Percentiles rank a stretch among this genome's conserved stretches.
Conservation (phyloP, 2,113 vertebrate genomes). For the Puffinus mauretanicus region DNA sequence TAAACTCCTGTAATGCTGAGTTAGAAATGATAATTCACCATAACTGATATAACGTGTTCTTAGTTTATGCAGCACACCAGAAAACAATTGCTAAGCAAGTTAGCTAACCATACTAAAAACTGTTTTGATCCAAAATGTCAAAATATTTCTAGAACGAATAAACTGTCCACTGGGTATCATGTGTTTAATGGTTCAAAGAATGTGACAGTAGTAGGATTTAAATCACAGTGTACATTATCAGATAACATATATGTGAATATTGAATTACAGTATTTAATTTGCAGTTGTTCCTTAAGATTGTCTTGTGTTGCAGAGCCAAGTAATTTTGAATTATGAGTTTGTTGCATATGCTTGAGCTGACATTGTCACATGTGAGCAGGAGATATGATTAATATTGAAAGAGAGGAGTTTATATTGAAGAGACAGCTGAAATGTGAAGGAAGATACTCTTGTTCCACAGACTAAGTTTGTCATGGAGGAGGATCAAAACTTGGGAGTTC, state of each 20-base stretch:
- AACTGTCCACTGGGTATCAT: background rate
- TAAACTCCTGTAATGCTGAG: background rate
- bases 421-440: background rate
- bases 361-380: background rate
- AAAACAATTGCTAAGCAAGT: conserved; percentile 10
- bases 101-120: background rate
- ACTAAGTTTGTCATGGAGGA: background rate
- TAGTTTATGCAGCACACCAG: background rate
- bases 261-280: background rate
- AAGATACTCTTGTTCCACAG: background rate
- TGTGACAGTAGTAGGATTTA: conserved; percentile 22
- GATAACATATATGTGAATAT: background rate
- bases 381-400: background rate
- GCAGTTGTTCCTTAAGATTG: conserved; percentile 9
- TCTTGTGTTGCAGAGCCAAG: background rate
- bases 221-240: background rate
- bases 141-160: background rate
- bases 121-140: conserved; percentile 16
- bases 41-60: background rate
- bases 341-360: background rate
- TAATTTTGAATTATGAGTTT: conserved; percentile 5
- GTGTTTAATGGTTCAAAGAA: background rate
- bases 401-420: background rate
- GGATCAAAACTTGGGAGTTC: background rate
- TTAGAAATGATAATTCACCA: conserved; percentile 12